Evolutionary conservation across 2,113 vertebrate species (phyloP), one percentile per base, ranked within the genome.

Genomic region (Beaufortia kweichowensis): DNA sequence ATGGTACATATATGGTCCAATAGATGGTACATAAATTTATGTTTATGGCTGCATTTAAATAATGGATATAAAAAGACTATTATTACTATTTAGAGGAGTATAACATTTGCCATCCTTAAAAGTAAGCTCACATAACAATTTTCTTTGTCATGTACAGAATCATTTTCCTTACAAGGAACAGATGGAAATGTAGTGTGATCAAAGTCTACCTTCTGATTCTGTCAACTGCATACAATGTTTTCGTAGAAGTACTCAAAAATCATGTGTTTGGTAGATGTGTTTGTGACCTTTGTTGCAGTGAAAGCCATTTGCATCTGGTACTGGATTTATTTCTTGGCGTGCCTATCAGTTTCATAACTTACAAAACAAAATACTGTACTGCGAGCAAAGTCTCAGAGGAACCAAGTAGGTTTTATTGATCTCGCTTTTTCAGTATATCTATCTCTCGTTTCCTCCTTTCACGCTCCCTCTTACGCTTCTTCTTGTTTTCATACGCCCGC

Each of bases 301-400:
- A 39, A 70, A 19, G 10, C 14, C 7, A 17, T 28, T 21, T 41
- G 23, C 14, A 57, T 41, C 53, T 17, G 8, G 21, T 39, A 29
- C 53, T 41, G 31, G 28, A 55, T 56, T 55, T 21, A n/a, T 41
- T 71, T 41, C 39, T 26, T 59, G 33, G 33, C 23, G 7, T 56
- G 14, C 4, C 33, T 57, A 41, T 41, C 66, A 55, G 33, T 59
- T 57, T 71, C 53, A 41, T 71, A 71, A 71, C 68, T 71, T 71
- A 26, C 68, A 59, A 56, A 56, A 59, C 68, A 71, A 41, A 39
- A 59, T 41, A 41, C 41, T 59, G 33, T 59, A 57, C 31, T 7
- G 21, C 21, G 33, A 71, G 41, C 33, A 26, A 15, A 0, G 67
- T 59, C 68, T 71, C 68, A n/a, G 53, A 59, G 68, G 68, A 71